These are phyloP conservation scores for Hofmannophila pseudospretella DNA, from an alignment of 2,888 invertebrate species.

Conservation along the genomic window DNA sequence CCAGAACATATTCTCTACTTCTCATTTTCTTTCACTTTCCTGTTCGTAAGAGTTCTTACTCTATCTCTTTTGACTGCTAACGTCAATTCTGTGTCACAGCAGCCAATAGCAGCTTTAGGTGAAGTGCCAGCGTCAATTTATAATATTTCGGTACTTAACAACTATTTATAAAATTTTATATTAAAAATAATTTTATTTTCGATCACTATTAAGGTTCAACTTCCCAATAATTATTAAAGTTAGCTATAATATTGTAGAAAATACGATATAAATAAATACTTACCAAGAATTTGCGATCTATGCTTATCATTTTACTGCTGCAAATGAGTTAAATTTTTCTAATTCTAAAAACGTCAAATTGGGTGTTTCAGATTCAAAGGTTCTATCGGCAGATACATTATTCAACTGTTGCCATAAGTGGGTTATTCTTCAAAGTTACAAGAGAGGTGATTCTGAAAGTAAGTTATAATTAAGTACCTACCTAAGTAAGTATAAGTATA, in stretches of 20 bases:
- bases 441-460: slow-evolving; percentile 31
- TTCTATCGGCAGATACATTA: slow-evolving; percentile 35
- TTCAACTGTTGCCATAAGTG: slow-evolving; percentile 28
- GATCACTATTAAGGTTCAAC: too few relatives aligned
- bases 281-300: too few relatives aligned
- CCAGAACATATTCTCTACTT: slow-evolving; percentile 24
- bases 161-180: too few relatives aligned
- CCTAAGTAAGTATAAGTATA: too few relatives aligned
- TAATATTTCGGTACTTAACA: slow-evolving; percentile 28
- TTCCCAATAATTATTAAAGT: too few relatives aligned
- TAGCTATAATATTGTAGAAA: too few relatives aligned
- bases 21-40: slow-evolving; percentile 26
- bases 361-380: slow-evolving; percentile 32
- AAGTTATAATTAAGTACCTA: slow-evolving; percentile 10
- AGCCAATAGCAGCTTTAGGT: slow-evolving; percentile 22
- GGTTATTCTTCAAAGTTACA: slow-evolving; percentile 33
- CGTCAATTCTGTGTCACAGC: slow-evolving; percentile 28
- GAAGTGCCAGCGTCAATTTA: slow-evolving; percentile 28
- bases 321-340: too few relatives aligned
- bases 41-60: slow-evolving; percentile 22
- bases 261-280: too few relatives aligned
- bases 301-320: too few relatives aligned
- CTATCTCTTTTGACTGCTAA: slow-evolving; percentile 28
- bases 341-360: too few relatives aligned
- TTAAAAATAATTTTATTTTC: too few relatives aligned